Conservation (phyloP, 2,113 vertebrate genomes). For the Neoarius graeffei region DNA sequence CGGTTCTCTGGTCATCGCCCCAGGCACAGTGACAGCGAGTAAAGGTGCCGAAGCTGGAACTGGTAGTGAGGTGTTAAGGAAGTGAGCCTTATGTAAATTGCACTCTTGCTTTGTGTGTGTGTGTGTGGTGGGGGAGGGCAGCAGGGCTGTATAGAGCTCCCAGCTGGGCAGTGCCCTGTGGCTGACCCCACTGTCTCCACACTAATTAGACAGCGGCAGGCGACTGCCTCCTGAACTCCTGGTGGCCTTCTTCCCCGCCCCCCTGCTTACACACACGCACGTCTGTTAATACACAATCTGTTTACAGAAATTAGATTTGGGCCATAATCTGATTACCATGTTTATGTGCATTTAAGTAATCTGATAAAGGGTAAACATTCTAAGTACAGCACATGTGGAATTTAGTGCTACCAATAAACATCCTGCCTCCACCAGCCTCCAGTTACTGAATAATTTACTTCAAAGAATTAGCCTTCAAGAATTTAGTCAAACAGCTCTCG, state of each 20-base stretch:
- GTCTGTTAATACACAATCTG: not conserved
- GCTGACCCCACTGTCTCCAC: slow-evolving; percentile 79
- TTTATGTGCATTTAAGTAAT: slow-evolving; percentile 1
- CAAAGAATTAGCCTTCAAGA: not conserved
- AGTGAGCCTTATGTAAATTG: slow-evolving; percentile 58
- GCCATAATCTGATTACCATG: not conserved
- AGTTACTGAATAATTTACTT: not conserved
- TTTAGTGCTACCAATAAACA: not conserved
- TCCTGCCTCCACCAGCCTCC: not conserved
- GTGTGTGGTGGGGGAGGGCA: slow-evolving; percentile 59
- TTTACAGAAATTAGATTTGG: slow-evolving; percentile 3
- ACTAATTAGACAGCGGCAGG: slow-evolving; percentile 81
- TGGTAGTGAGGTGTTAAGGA: slow-evolving; percentile 54
- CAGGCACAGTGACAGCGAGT: slow-evolving; percentile 23
- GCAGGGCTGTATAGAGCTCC: slow-evolving; percentile 74
- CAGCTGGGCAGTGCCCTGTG: slow-evolving; percentile 80
- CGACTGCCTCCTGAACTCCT: slow-evolving; percentile 80
- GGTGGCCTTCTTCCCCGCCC: slow-evolving; percentile 67
- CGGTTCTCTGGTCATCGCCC: slow-evolving; percentile 3
- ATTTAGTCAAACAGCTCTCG: no score
- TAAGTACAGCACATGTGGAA: not conserved
- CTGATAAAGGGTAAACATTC: not conserved
- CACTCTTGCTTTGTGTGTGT: slow-evolving; percentile 49
- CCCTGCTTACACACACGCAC: slow-evolving; percentile 49
- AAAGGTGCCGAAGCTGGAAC: slow-evolving; percentile 34